phyloP scores from a whole-genome alignment of 2,888 invertebrate genomes.

The Folsomia candida region DNA sequence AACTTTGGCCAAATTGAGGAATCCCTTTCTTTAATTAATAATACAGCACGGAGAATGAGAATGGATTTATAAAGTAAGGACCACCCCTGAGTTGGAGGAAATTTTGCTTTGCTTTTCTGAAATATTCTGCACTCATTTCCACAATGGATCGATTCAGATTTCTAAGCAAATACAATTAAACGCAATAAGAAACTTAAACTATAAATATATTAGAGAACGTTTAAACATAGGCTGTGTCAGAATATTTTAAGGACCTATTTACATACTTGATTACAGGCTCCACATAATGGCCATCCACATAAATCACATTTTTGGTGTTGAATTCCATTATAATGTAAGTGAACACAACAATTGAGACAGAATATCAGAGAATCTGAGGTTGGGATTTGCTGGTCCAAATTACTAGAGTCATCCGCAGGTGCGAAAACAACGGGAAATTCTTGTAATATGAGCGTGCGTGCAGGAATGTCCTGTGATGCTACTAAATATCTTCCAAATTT shows the following conservation, averaged over 20 bases:
- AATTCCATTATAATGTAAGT: not conserved
- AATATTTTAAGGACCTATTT: no score
- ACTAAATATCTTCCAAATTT: constrained; percentile 36
- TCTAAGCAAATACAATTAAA: not conserved
- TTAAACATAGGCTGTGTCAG: no score
- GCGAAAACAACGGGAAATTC: constrained; percentile 28
- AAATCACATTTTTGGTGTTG: constrained; percentile 17
- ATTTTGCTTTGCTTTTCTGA: constrained; percentile 12
- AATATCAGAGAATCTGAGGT: constrained; percentile 8
- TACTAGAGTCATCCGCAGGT: constrained; percentile 31
- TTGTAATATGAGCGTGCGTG: constrained; percentile 24
- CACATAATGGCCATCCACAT: constrained; percentile 39
- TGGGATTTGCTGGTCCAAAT: not conserved
- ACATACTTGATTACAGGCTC: no score
- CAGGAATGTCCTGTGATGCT: constrained; percentile 35
- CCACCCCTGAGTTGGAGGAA: constrained; percentile 32
- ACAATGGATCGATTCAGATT: constrained; percentile 24
- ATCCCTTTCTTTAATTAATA: constrained; percentile 20
- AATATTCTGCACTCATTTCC: constrained; percentile 37
- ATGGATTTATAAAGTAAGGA: constrained; percentile 35
- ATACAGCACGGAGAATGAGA: constrained; percentile 27
- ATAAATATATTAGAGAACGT: no score
- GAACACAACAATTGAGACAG: constrained; percentile 28
- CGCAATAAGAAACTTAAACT: no score
- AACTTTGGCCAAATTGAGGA: constrained; percentile 26